Evolutionary conservation across 2,113 vertebrate genomes (phyloP), one percentile per base, ranked within the genome.

Genomic region (Peromyscus californicus): DNA sequence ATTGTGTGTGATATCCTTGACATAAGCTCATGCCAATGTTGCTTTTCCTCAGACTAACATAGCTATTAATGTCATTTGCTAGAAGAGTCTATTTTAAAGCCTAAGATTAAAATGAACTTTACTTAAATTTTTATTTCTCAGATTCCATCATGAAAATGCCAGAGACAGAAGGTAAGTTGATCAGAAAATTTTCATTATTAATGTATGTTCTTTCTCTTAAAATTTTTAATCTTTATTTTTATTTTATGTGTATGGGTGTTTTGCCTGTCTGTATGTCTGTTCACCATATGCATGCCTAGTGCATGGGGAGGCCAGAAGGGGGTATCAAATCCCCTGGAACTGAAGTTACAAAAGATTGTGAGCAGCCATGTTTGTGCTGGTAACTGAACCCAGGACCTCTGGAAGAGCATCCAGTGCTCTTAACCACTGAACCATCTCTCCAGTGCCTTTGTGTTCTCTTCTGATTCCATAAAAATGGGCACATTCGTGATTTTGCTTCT

Each of bases 91-190:
- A 12, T 39, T 48, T 90, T 85, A 90, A 78, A 76, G 33, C 31
- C 86, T 79, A 72, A 82, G 6, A 51, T 22, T 7, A 8, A 94
- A 87, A 59, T 90, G 65, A 92, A 83, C 31, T 42, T 59, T n/a
- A 67, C 72, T 91, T 84, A 61, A 42, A 61, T 72, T 93, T 96
- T 96, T 87, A 7, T 96, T 96, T 98, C 93, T 89, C 96, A 98
- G 97, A 95, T 45, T 15, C 22, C 48, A 0, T 31, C 31, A 36
- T 9, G 63, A 61, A 7, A 63, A 67, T 74, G 42, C 67, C 96
- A 88, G 96, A 98, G 79, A 7, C 16, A 22, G 69, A 48, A 96
- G 84, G 96, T 97, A 97, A 93, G 96, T 87, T 67, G 36, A 88
- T 83, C 45, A 69, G 89, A 93, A 95, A 61, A 31, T 3, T 26